phyloP scores from a whole-genome alignment of 2,888 invertebrate genomes.

The Diaphora mendica region DNA sequence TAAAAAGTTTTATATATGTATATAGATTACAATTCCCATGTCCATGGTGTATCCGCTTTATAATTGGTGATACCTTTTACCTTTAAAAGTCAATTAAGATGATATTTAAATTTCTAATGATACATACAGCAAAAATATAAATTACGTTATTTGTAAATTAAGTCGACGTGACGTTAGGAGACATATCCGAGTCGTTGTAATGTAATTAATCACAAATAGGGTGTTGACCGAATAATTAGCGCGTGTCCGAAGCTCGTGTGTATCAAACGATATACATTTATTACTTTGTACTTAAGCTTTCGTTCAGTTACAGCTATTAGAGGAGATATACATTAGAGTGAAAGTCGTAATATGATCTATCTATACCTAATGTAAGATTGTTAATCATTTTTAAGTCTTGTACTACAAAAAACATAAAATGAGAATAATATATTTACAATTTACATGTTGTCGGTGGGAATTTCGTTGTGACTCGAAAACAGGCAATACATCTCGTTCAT shows the following conservation, averaged over 20 bases:
- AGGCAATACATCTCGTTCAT: too few relatives aligned
- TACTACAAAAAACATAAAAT: neutral
- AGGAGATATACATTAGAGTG: neutral
- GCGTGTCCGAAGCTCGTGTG: constrained; percentile 34
- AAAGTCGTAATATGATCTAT: neutral
- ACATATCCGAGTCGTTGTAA: constrained; percentile 1
- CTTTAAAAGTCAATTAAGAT: neutral
- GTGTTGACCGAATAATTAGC: constrained; percentile 29
- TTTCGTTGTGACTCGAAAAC: neutral
- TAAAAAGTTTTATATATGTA: too few relatives aligned
- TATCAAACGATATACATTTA: constrained; percentile 27
- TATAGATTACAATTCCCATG: too few relatives aligned
- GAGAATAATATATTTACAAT: neutral
- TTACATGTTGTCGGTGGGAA: neutral
- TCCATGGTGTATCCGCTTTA: too few relatives aligned
- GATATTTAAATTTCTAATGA: neutral
- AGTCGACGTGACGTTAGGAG: constrained; percentile 8
- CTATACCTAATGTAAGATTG: neutral
- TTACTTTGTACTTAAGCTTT: constrained; percentile 24
- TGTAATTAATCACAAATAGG: constrained; percentile 30
- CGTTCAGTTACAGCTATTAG: neutral
- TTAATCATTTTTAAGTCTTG: neutral
- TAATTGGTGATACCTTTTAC: too few relatives aligned
- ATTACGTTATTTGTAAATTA: neutral
- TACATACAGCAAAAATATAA: neutral